These are phyloP conservation scores for Heliothis virescens DNA, from an alignment of 1,140 invertebrate genomes.

Conservation along the genomic window DNA sequence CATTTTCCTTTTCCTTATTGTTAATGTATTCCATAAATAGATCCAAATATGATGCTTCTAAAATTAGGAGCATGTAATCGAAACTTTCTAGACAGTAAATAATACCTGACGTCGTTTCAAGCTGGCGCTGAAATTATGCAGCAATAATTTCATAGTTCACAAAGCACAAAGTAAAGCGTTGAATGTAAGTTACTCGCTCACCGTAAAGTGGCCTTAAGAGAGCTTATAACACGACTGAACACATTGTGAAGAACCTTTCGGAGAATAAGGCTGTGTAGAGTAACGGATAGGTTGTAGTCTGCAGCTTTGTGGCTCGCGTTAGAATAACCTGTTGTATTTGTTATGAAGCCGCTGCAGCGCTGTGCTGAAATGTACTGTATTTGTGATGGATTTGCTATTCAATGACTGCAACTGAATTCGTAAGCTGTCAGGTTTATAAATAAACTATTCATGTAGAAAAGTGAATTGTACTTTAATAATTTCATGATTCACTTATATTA, in stretches of 20 bases:
- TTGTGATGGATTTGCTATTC: slow-evolving; percentile 22
- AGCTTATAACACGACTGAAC: slow-evolving; percentile 53
- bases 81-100: slow-evolving; percentile 39
- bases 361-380: slow-evolving; percentile 12
- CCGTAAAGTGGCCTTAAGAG: slow-evolving; percentile 54
- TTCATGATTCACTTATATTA: too few species aligned
- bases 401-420: background rate
- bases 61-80: slow-evolving; percentile 5
- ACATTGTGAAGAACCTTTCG: slow-evolving; percentile 50
- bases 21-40: background rate
- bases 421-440: background rate
- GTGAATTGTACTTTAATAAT: too few species aligned
- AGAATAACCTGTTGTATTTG: slow-evolving; percentile 39
- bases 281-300: slow-evolving; percentile 39
- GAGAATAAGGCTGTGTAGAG: slow-evolving; percentile 43
- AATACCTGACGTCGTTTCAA: slow-evolving; percentile 45
- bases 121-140: slow-evolving; percentile 51
- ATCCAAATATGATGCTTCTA: background rate
- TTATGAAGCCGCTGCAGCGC: slow-evolving; percentile 23
- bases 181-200: slow-evolving; percentile 51
- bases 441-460: background rate
- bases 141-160: slow-evolving; percentile 54
- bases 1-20: background rate
- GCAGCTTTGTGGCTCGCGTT: slow-evolving; percentile 35
- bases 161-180: slow-evolving; percentile 51